Base-by-base conservation (phyloP, 2,888 invertebrate species). In the Hetaerina titia region DNA sequence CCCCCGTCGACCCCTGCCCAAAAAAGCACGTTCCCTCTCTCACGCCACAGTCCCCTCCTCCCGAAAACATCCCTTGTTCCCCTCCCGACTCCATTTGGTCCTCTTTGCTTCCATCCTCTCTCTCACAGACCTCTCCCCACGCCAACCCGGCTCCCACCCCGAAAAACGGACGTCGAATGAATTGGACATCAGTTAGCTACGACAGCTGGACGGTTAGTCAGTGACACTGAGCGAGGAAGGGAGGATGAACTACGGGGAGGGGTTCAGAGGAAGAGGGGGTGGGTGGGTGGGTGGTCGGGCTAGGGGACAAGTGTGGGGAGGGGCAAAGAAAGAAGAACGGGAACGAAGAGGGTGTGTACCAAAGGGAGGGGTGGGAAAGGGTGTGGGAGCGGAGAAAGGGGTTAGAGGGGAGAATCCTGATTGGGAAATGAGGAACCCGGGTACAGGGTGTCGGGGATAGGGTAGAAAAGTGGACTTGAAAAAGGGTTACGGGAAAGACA, bases 121-220 rank as follows among this genome's bases (percentile, higher is more conserved):
- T 74, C 25, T 1, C 63, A 8, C 90, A n/a, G n/a, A 25, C 19
- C 19, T 60, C 17, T 17, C 56, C 56, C 25, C 11, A 13, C 69
- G n/a, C 56, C 45, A 22, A 25, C 45, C 92, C n/a, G 19, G n/a
- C 22, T 81, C 81, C 13, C 81, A 19, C 11, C 45, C 45, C 45
- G 45, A 45, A 90, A 90, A 90, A 90, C 92, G 69, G 25, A 13
- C 45, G 69, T 45, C 92, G 92, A 92, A 92, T 92, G 92, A 92
- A 92, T 92, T 92, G 92, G 92, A 92, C 92, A 92, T 92, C 92
- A 92, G 92, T 56, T 69, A 92, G 69, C 92, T 92, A 92, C 92
- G 92, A 92, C 92, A 92, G 92, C 92, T 92, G 92, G 92, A 92
- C 92, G 92, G 63, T 89, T 56, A 58, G 89, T 56, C 89, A 57